Evolutionary conservation across 2,888 invertebrate genomes (phyloP).

Genomic region (Pedicia rivosa): DNA sequence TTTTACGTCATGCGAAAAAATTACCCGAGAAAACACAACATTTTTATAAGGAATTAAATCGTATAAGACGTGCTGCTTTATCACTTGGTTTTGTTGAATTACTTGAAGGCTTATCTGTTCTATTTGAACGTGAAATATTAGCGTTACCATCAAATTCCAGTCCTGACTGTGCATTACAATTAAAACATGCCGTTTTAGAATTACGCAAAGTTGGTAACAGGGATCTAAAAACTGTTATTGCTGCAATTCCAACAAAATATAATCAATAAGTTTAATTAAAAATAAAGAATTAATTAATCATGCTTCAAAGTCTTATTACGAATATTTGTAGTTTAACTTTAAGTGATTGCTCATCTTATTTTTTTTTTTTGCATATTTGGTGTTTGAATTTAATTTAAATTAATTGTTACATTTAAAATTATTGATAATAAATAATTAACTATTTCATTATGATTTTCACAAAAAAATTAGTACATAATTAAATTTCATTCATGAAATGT

Average conservation of each 20-base stretch:
- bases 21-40: conserved; percentile 90
- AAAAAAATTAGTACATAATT: too few species aligned
- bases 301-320: too few species aligned
- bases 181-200: conserved; percentile 74
- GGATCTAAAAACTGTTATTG: conserved; percentile 26
- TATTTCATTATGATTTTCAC: too few species aligned
- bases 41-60: conserved; percentile 90
- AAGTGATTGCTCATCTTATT: too few species aligned
- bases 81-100: conserved; percentile 83
- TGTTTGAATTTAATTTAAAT: too few species aligned
- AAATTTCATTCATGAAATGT: too few species aligned
- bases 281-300: too few species aligned
- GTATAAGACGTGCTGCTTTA: conserved; percentile 76
- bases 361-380: too few species aligned
- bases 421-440: too few species aligned
- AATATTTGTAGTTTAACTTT: too few species aligned
- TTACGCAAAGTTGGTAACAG: conserved; percentile 52
- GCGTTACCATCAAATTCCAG: conserved; percentile 60
- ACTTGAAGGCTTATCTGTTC: conserved; percentile 66
- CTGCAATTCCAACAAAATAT: conserved; percentile 19
- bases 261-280: conserved; percentile 7
- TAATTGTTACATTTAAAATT: too few species aligned
- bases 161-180: conserved; percentile 75
- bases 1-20: conserved; percentile 83
- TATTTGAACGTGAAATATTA: conserved; percentile 79